Percentiles rank a stretch among this genome's conserved stretches.
These are phyloP conservation scores for Glyphotaelius pellucidus DNA, from an alignment of 2,888 invertebrate genomes.

Conservation along the genomic window DNA sequence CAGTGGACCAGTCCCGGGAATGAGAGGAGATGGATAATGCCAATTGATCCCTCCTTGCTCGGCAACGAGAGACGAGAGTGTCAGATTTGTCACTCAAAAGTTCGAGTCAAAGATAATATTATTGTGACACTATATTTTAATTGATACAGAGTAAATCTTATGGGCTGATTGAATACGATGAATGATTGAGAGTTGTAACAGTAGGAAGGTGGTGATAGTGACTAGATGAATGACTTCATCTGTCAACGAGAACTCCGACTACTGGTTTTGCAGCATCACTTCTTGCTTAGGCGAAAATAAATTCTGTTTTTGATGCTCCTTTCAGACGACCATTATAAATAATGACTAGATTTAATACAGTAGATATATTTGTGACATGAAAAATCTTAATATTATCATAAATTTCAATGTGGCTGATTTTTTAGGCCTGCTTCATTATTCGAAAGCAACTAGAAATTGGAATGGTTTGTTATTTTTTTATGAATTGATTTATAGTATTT, in stretches of 20 bases:
- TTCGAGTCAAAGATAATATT: background rate
- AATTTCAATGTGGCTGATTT: too few species aligned
- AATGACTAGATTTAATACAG: too few species aligned
- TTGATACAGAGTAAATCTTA: background rate
- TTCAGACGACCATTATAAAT: background rate
- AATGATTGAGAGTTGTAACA: background rate
- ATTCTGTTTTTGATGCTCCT: background rate
- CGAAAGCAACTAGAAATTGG: too few species aligned
- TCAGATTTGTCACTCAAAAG: slow-evolving; percentile 44
- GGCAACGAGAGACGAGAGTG: background rate
- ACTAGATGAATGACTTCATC: background rate
- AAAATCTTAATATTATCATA: too few species aligned
- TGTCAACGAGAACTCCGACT: background rate
- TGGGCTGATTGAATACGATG: background rate
- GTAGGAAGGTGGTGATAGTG: background rate
- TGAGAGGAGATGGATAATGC: background rate
- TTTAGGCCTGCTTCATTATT: too few species aligned
- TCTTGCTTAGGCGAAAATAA: background rate
- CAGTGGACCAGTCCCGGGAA: background rate
- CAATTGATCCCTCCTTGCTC: background rate
- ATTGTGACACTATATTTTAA: background rate
- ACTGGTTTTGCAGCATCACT: background rate
- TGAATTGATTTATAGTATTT: too few species aligned
- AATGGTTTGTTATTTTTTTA: too few species aligned
- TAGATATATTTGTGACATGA: too few species aligned